These are phyloP conservation scores for Lampris incognitus DNA, from an alignment of 2,113 vertebrate genomes.

Conservation along the genomic window DNA sequence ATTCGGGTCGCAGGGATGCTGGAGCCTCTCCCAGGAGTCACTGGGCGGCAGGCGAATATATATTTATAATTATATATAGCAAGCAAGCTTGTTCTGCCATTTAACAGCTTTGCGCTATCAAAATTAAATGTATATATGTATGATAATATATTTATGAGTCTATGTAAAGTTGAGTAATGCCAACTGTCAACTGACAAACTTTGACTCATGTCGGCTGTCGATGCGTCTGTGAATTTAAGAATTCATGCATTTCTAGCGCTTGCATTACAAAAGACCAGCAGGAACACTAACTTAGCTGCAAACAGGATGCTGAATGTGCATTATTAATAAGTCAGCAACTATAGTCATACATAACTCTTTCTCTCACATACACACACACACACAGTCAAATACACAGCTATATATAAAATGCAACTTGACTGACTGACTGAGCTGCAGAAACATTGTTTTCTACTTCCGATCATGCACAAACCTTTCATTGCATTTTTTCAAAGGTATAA, in stretches of 20 bases:
- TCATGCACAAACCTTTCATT: constrained; percentile 45
- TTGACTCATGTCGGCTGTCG: constrained; percentile 22
- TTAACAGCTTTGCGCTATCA: too few species aligned
- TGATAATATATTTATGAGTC: too few species aligned
- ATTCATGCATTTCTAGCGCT: background rate
- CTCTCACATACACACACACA: constrained; percentile 9
- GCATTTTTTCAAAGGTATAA: constrained; percentile 33
- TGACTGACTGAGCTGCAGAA: constrained; percentile 4
- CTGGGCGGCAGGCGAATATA: too few species aligned
- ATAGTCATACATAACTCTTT: constrained; percentile 4
- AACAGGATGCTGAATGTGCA: too few species aligned
- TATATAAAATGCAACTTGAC: too few species aligned
- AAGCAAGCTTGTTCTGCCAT: too few species aligned
- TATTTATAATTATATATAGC: too few species aligned
- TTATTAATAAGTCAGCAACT: too few species aligned
- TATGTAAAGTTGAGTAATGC: too few species aligned
- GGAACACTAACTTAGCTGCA: constrained; percentile 22
- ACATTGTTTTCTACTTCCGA: constrained; percentile 48
- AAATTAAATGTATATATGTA: too few species aligned
- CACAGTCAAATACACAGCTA: constrained; percentile 49
- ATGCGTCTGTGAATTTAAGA: constrained; percentile 37
- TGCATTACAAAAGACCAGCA: constrained; percentile 6
- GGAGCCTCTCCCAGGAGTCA: too few species aligned
- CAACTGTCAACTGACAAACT: constrained; percentile 26
- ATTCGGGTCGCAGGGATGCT: too few species aligned